Percentiles rank a stretch among this genome's conserved stretches.
Conservation (phyloP, 2,113 vertebrate genomes). For the Leucopsar rothschildi region DNA sequence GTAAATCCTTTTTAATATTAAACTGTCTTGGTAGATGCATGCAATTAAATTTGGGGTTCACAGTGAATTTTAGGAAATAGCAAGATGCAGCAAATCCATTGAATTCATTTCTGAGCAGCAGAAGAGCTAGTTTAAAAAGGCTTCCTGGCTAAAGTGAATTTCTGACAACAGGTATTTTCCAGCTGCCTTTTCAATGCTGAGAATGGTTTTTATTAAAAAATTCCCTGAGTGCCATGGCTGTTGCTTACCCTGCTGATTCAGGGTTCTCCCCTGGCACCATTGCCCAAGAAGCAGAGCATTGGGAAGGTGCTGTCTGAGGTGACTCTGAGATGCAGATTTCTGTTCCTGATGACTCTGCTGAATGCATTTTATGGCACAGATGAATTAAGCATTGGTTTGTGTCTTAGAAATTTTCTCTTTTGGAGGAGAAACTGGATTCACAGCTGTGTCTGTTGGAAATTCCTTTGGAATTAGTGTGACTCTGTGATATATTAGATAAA, state of each 20-base stretch:
- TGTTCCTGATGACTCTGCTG: not conserved
- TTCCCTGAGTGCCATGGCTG: accelerated
- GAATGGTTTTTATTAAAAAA: not conserved
- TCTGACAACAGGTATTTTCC: not conserved
- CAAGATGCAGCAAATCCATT: not conserved
- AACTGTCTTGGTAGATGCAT: not conserved
- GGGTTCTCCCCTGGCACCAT: not conserved
- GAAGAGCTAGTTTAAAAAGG: not conserved
- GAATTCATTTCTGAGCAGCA: not conserved
- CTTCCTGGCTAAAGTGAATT: not conserved
- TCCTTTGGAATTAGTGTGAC: not conserved
- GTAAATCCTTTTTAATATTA: not conserved
- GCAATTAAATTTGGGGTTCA: not conserved
- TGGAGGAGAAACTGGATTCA: not conserved
- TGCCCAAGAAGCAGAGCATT: not conserved
- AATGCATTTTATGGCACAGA: not conserved
- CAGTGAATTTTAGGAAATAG: not conserved
- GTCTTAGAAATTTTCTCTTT: not conserved
- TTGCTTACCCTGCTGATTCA: not conserved
- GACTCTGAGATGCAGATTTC: not conserved
- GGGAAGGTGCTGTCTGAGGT: not conserved
- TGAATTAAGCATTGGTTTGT: not conserved
- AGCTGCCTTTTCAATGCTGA: not conserved
- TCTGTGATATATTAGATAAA: not conserved
- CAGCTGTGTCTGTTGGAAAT: not conserved